Conservation (phyloP, 2,113 vertebrate genomes). For the Glaucidium brasilianum region DNA sequence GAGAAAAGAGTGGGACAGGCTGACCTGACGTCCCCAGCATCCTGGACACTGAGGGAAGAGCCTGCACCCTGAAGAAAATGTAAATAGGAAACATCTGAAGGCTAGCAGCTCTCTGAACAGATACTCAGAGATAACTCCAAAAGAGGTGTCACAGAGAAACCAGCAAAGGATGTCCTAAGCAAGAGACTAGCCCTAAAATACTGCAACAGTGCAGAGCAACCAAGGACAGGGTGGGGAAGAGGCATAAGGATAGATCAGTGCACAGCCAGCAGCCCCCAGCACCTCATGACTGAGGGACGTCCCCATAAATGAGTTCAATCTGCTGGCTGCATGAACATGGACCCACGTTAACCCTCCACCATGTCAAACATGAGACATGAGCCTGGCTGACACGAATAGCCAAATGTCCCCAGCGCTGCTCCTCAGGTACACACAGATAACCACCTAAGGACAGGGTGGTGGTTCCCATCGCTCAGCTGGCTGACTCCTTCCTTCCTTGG, state of each 20-base stretch:
- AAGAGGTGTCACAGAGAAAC: not conserved
- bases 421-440: not conserved
- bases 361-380: accelerated
- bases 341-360: not conserved
- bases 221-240: not conserved
- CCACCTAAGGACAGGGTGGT: not conserved
- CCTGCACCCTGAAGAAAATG: not conserved
- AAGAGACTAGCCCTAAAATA: not conserved
- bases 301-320: too few relatives aligned
- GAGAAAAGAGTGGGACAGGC: not conserved
- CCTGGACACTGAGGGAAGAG: not conserved
- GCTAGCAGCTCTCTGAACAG: not conserved
- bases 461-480: not conserved
- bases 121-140: not conserved
- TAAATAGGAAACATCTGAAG: not conserved
- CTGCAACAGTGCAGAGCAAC: not conserved
- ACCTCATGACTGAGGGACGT: not conserved
- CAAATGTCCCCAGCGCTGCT: not conserved
- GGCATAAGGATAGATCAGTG: not conserved
- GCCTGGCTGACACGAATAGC: not conserved
- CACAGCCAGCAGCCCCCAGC: not conserved
- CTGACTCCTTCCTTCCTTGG: not conserved
- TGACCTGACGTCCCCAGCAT: not conserved
- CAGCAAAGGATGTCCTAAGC: not conserved
- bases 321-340: accelerated